Base-by-base conservation (phyloP, 2,797 vertebrate genomes). In the Danio jaintianensis region DNA sequence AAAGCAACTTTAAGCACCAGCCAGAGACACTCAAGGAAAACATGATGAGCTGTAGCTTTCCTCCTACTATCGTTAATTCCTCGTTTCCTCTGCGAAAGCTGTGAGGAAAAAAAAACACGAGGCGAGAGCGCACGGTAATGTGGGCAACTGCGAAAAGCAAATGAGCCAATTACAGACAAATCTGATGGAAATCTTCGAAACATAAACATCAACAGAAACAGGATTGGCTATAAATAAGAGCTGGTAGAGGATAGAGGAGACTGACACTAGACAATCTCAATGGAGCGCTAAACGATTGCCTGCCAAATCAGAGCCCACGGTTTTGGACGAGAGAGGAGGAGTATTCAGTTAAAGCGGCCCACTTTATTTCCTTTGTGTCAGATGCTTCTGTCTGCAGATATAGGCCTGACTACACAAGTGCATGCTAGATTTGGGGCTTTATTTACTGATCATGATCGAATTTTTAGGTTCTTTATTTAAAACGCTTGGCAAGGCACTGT, bases 61-160 rank as follows among this genome's bases (percentile, higher is more conserved):
- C 89, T 88, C 91, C 91, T 91, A 92, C 92, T 89, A 89, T 89
- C 86, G 85, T 91, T 94, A 94, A 94, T 93, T 94, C 91, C 92
- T 94, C 87, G 91, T 93, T 94, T 93, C 92, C 91, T 93, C 90
- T 90, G 82, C 85, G 88, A 92, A 91, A 88, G 88, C 87, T 89
- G 91, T 87, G 87, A 89, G 86, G 89, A 91, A 89, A 91, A 90
- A 72, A 79, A 85, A 86, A 84, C 75, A 84, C 75, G 67, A 42
- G 53, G 70, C 18, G 42, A 76, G 58, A 62, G 75, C 43, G 22
- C 52, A 12, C 59, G 70, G 47, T 84, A 59, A 78, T 67, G 75
- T 73, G 58, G 75, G 61, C 87, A 86, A 88, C 86, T 80, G 89
- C 81, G 82, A 91, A 85, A 89, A 89, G 88, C 89, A 90, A 89